Evolutionary conservation across 2,113 vertebrate genomes (phyloP).

Genomic region (Aphyosemion australe): DNA sequence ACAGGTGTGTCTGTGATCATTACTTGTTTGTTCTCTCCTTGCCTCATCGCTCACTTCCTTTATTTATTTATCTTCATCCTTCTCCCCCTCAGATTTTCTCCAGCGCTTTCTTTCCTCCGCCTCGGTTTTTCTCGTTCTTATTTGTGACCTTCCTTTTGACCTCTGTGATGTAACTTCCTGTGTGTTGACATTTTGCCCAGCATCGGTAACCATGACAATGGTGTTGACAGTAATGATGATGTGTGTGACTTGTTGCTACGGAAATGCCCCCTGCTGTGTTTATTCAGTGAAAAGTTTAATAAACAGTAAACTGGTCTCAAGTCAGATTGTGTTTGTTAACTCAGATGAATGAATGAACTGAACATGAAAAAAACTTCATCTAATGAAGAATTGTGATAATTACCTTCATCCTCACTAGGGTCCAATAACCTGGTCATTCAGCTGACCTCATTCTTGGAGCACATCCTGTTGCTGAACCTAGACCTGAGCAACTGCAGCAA

Average conservation of each 20-base stretch:
- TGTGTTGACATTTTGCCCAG: constrained; percentile 45
- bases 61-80: background rate
- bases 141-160: constrained; percentile 17
- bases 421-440: no score
- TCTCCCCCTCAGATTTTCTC: background rate
- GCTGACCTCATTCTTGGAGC: no score
- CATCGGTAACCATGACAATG: constrained; percentile 61
- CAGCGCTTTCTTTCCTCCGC: no score
- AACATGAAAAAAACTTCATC: no score
- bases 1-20: constrained; percentile 30
- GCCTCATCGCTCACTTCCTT: background rate
- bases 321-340: constrained; percentile 3
- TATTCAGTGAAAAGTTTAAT: constrained; percentile 69
- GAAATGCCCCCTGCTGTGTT: constrained; percentile 48
- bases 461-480: no score
- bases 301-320: constrained; percentile 49
- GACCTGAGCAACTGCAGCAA: no score
- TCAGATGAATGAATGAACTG: no score
- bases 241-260: constrained; percentile 66
- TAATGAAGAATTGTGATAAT: no score
- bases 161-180: constrained; percentile 64
- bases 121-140: background rate
- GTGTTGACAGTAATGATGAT: constrained; percentile 57
- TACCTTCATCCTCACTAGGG: no score
- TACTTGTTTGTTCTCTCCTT: background rate